phyloP scores from a whole-genome alignment of 1,140 invertebrate species.

The Antheraea mylitta region DNA sequence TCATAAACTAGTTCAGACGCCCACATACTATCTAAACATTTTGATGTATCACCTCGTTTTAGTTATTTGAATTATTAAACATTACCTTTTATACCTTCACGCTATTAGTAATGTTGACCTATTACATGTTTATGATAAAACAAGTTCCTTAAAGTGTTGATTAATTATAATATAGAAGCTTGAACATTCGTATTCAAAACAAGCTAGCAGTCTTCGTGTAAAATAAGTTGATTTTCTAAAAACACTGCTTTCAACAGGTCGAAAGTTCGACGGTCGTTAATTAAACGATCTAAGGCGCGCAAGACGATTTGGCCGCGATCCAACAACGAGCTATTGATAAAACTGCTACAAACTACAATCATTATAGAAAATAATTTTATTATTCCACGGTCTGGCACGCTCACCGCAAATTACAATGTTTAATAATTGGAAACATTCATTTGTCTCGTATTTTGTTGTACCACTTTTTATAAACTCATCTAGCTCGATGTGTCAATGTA shows the following conservation, averaged over 20 bases:
- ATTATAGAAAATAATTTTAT: slow-evolving; percentile 46
- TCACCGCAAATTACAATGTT: slow-evolving; percentile 48
- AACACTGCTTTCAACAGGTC: slow-evolving; percentile 74
- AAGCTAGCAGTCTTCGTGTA: slow-evolving; percentile 44
- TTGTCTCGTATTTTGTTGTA: slow-evolving; percentile 24
- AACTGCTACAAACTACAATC: slow-evolving; percentile 57
- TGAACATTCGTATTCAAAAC: slow-evolving; percentile 30
- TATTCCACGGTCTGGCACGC: slow-evolving; percentile 29
- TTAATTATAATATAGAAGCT: background rate
- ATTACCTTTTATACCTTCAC: background rate
- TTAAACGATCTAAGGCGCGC: slow-evolving; percentile 71
- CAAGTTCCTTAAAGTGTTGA: background rate
- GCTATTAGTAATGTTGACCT: background rate
- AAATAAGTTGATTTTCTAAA: slow-evolving; percentile 66
- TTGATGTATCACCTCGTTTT: background rate
- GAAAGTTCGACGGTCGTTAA: slow-evolving; percentile 75
- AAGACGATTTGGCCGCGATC: slow-evolving; percentile 59
- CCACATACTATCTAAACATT: background rate
- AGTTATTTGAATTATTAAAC: background rate
- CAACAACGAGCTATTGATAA: slow-evolving; percentile 66
- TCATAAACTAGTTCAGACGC: background rate
- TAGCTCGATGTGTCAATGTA: slow-evolving; percentile 15
- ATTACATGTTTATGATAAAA: background rate
- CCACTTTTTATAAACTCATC: slow-evolving; percentile 9
- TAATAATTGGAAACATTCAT: slow-evolving; percentile 32